Evolutionary conservation across 1,140 invertebrate genomes (phyloP).

Genomic region (Chironomus tepperi): DNA sequence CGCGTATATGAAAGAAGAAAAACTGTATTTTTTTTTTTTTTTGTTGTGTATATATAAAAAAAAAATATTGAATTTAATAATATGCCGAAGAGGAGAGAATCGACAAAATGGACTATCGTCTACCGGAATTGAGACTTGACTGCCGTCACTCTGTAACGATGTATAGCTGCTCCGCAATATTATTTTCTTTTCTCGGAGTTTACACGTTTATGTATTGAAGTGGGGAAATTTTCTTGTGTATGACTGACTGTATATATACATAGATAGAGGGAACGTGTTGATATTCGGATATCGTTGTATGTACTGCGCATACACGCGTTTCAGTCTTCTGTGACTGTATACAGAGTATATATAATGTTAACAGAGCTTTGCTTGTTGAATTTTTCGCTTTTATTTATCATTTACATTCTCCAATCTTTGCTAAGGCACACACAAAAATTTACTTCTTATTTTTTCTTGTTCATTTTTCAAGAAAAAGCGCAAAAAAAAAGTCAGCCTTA

Average conservation of each 20-base stretch:
- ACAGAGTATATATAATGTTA: no score
- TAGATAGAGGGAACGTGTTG: background rate
- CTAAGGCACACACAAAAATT: no score
- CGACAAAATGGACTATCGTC: background rate
- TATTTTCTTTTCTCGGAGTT: background rate
- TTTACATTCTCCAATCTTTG: no score
- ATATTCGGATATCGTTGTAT: background rate
- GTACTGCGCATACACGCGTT: background rate
- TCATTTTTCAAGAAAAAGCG: no score
- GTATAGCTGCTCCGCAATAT: background rate
- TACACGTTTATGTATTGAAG: background rate
- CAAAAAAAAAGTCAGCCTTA: no score
- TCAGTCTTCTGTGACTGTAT: background rate
- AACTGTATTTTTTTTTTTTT: background rate
- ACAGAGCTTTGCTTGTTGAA: no score
- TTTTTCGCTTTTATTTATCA: no score
- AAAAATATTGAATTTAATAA: background rate
- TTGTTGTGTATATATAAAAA: background rate
- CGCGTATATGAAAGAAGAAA: background rate
- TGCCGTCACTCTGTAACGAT: background rate
- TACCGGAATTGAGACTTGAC: conserved; percentile 1
- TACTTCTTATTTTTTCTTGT: no score
- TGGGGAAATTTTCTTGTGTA: background rate
- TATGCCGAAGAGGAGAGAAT: background rate
- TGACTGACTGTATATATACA: background rate